Evolutionary conservation across 1,140 invertebrate genomes (phyloP), one percentile per base, ranked within the genome.

Genomic region (Macrosteles quadrilineatus): DNA sequence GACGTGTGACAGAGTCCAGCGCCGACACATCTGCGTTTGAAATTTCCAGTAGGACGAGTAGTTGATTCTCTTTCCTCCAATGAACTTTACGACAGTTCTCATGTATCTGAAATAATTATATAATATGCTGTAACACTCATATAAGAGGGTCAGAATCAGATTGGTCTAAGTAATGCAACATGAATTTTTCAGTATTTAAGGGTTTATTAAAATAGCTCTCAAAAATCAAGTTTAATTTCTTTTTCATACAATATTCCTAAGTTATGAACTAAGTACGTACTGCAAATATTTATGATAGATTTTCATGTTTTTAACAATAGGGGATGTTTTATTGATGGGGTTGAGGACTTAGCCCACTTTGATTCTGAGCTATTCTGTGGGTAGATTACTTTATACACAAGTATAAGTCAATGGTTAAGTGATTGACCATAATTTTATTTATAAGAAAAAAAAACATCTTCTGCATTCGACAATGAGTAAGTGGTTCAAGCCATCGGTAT

Each of bases 101-200:
- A n/a, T n/a, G n/a, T n/a, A n/a, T n/a, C n/a, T n/a, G n/a, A n/a
- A n/a, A n/a, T n/a, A n/a, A n/a, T n/a, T n/a, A n/a, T n/a, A n/a
- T n/a, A n/a, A n/a, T n/a, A n/a, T n/a, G n/a, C n/a, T n/a, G n/a
- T n/a, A n/a, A n/a, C n/a, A n/a, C n/a, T n/a, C n/a, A n/a, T n/a
- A n/a, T 63, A n/a, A 53, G 47, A n/a, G 17, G 47, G 47, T 53
- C 47, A 53, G n/a, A 53, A 25, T 53, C 47, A 53, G 29, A 59
- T 9, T 23, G 55, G 55, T 11, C 23, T 59, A 59, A 59, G 25
- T 59, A 9, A 59, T 31, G 23, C 14, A 12, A 59, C 19, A n/a
- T 11, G 9, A 59, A 23, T 31, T 27, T 59, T 25, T 59, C 25
- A 59, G 11, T 11, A 59, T 23, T 4, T 23, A 59, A 17, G 23